A percentile compares a stretch with the other conserved stretches of the same genome.
These are phyloP conservation scores for Cistogaster globosa DNA, from an alignment of 2,888 invertebrate genomes.

Conservation along the genomic window DNA sequence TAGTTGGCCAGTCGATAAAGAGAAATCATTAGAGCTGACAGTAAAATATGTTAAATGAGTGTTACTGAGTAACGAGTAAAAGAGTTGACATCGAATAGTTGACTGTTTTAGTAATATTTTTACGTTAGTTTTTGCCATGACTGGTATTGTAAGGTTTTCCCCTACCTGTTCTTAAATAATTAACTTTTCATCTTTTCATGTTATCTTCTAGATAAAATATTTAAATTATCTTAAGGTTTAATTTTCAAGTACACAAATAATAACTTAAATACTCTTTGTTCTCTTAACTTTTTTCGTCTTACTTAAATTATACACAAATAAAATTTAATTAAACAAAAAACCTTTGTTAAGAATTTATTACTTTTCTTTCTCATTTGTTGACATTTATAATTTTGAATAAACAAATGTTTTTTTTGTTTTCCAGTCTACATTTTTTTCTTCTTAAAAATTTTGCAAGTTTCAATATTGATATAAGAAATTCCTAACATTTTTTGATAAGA, in stretches of 20 bases:
- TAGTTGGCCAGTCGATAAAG: too few relatives aligned
- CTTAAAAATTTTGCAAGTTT: conserved; percentile 40
- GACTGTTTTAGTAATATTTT: too few relatives aligned
- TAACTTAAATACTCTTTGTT: neutral
- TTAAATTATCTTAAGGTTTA: conserved; percentile 24
- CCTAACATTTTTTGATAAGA: conserved; percentile 43
- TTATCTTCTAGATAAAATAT: conserved; percentile 28
- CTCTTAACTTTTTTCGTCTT: neutral
- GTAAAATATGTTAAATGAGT: too few relatives aligned
- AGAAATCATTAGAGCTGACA: too few relatives aligned
- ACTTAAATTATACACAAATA: conserved; percentile 12
- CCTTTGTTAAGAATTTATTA: conserved; percentile 24
- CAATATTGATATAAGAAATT: conserved; percentile 57
- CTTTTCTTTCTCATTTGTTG: conserved; percentile 30
- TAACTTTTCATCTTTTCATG: too few relatives aligned
- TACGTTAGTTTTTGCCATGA: too few relatives aligned
- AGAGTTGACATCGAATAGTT: too few relatives aligned
- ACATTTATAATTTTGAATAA: conserved; percentile 47
- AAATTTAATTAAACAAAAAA: conserved; percentile 45
- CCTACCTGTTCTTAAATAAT: too few relatives aligned
- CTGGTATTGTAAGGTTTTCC: too few relatives aligned
- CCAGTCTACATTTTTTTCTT: conserved; percentile 18
- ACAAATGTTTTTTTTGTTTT: conserved; percentile 30
- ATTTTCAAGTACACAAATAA: neutral
- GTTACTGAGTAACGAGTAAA: too few relatives aligned